phyloP scores from a whole-genome alignment of 2,888 invertebrate species.

The Disparrhopalites patrizii region DNA sequence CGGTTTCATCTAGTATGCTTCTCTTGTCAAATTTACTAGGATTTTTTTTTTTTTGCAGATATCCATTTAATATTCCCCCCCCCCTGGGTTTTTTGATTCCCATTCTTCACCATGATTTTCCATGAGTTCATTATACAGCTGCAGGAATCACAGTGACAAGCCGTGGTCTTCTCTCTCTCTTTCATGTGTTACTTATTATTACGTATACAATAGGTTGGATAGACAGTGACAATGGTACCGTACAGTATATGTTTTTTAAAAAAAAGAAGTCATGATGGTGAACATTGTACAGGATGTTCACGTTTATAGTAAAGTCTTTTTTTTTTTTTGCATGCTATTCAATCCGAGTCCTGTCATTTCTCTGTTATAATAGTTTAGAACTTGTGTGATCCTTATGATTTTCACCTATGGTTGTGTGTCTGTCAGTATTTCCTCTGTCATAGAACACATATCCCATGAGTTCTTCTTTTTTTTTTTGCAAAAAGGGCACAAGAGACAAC shows the following conservation, averaged over 20 bases:
- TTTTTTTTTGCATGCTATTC: not conserved
- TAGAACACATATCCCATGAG: not conserved
- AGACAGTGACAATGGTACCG: not conserved
- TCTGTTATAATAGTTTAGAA: not conserved
- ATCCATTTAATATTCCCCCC: too few relatives aligned
- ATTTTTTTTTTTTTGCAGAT: too few relatives aligned
- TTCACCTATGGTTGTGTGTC: not conserved
- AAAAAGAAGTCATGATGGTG: not conserved
- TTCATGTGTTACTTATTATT: not conserved
- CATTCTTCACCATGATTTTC: too few relatives aligned
- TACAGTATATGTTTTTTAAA: not conserved
- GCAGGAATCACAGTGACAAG: not conserved
- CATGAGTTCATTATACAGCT: too few relatives aligned
- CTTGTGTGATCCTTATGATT: constrained; percentile 2
- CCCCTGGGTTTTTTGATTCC: too few relatives aligned
- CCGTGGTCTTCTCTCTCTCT: not conserved
- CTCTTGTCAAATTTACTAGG: too few relatives aligned
- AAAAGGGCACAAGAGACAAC: not conserved
- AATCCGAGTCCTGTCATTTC: too few relatives aligned
- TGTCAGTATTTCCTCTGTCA: not conserved
- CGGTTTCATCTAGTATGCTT: too few relatives aligned
- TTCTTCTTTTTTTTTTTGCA: not conserved
- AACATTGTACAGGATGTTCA: not conserved
- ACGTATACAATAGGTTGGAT: not conserved
- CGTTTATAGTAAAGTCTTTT: not conserved